phyloP scores from a whole-genome alignment of 1,140 invertebrate genomes.

The Drosophila pandora region DNA sequence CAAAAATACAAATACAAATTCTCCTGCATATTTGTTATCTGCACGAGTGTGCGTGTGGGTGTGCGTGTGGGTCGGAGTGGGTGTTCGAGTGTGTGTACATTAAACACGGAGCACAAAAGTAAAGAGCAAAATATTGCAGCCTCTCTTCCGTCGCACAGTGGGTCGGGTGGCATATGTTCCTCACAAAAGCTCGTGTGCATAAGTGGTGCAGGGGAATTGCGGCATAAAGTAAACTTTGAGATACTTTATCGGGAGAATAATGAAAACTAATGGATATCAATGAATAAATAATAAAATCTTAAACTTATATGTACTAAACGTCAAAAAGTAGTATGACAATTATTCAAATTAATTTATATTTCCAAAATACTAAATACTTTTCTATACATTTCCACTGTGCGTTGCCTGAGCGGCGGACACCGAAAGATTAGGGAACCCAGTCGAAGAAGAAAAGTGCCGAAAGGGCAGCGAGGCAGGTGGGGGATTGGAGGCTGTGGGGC shows the following conservation, averaged over 20 bases:
- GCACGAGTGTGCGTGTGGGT: conserved; percentile 8
- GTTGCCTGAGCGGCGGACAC: neutral
- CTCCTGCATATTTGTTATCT: conserved; percentile 51
- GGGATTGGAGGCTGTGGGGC: neutral
- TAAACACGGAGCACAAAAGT: conserved; percentile 12
- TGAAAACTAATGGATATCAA: too few relatives aligned
- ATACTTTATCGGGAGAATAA: too few relatives aligned
- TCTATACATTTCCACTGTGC: neutral
- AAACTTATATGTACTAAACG: too few relatives aligned
- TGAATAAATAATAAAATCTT: too few relatives aligned
- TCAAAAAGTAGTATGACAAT: too few relatives aligned
- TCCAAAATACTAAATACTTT: neutral
- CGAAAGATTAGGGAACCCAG: conserved; percentile 31
- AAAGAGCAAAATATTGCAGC: conserved; percentile 3
- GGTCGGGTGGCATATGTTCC: neutral
- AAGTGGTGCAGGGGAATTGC: too few relatives aligned
- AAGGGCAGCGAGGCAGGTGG: neutral
- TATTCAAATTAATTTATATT: too few relatives aligned
- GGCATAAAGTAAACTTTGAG: too few relatives aligned
- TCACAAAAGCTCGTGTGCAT: too few relatives aligned
- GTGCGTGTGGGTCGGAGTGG: too few relatives aligned
- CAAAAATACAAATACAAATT: conserved; percentile 62
- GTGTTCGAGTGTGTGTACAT: conserved; percentile 11
- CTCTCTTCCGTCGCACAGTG: neutral
- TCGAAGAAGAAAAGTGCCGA: neutral